Evolutionary conservation across 2,888 invertebrate genomes (phyloP).

Genomic region (Girardia tigrina): DNA sequence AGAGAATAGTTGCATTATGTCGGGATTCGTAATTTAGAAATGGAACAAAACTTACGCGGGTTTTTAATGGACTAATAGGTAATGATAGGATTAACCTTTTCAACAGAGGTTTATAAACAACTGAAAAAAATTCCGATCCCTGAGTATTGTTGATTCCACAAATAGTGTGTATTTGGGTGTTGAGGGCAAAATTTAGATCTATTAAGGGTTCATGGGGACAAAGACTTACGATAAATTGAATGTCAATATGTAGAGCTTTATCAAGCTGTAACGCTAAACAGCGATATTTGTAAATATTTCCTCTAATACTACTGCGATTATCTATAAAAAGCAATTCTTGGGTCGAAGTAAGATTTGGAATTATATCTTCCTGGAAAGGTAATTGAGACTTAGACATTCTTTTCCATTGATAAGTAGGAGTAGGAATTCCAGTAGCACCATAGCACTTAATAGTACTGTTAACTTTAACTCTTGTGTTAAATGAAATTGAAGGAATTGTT

Average conservation of each 20-base stretch:
- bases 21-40: not conserved
- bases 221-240: not conserved
- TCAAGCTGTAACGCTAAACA: not conserved
- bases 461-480: not conserved
- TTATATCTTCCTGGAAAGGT: not conserved
- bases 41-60: not conserved
- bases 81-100: not conserved
- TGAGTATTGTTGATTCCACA: not conserved
- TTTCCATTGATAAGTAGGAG: not conserved
- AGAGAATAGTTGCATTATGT: not conserved
- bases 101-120: not conserved
- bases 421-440: not conserved
- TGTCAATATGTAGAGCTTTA: not conserved
- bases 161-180: not conserved
- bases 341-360: not conserved
- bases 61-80: not conserved
- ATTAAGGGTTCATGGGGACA: not conserved
- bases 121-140: not conserved
- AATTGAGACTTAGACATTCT: not conserved
- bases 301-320: not conserved
- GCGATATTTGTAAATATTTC: not conserved
- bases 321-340: not conserved
- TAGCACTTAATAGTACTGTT: not conserved
- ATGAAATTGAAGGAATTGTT: not conserved
- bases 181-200: not conserved